Evolutionary conservation across 2,888 invertebrate species (phyloP).

Genomic region (Sarcophaga caerulescens): DNA sequence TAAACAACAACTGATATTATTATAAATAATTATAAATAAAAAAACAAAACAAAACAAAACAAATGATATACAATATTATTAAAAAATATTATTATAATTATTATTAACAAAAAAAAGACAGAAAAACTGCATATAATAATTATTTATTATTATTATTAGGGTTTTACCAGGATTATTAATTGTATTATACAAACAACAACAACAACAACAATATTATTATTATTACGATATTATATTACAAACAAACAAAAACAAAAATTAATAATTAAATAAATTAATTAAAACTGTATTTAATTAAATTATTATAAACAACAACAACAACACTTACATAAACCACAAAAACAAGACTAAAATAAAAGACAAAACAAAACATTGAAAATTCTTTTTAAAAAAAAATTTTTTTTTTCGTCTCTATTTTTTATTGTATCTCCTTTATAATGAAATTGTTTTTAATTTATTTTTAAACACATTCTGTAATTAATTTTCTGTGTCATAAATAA

Average conservation of each 20-base stretch:
- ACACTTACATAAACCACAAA: constrained; percentile 54
- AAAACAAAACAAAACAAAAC: neutral
- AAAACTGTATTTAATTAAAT: constrained; percentile 74
- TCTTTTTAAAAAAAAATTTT: neutral
- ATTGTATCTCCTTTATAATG: constrained; percentile 27
- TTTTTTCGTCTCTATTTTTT: constrained; percentile 12
- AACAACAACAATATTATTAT: neutral
- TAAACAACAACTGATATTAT: constrained; percentile 65
- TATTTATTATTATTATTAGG: constrained; percentile 23
- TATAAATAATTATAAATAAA: neutral
- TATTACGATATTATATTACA: too few species aligned
- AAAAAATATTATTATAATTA: constrained; percentile 21
- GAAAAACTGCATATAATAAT: neutral
- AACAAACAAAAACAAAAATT: constrained; percentile 44
- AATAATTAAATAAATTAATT: constrained; percentile 59
- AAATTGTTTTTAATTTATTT: constrained; percentile 13
- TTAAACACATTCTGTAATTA: too few species aligned
- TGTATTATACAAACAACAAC: constrained; percentile 33
- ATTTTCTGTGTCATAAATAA: constrained; percentile 22
- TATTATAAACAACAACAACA: constrained; percentile 67
- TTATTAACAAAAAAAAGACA: constrained; percentile 39
- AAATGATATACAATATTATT: too few species aligned
- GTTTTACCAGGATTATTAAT: constrained; percentile 47
- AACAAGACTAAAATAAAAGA: constrained; percentile 49
- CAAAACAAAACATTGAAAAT: neutral